Base-by-base conservation (phyloP, 2,113 vertebrate species). In the Irena cyanogastra region DNA sequence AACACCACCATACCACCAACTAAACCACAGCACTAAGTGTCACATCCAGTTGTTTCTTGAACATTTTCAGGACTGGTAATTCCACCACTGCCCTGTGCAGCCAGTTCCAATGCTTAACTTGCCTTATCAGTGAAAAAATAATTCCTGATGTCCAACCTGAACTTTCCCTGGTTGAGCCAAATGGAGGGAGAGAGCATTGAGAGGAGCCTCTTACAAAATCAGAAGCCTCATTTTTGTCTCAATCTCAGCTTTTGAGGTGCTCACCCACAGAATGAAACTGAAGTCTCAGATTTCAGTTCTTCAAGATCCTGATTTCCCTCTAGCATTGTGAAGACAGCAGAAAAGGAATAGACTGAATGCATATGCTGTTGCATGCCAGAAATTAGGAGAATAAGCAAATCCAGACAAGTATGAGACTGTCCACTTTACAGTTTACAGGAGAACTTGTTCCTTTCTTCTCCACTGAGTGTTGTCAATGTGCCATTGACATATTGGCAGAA, bases 131-230 rank as follows among this genome's bases (percentile, higher is more conserved):
- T 50, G 52, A 42, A 47, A 60, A 79, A 56, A 31, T 7, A 63
- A 56, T 47, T 79, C 56, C n/a, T 71, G 30, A 41, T 41, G 41
- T 64, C 41, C 41, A 41, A 10, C 19, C 49, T 35, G 42, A 64
- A 80, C 35, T 31, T 64, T 17, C 57, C 16, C 41, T 31, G 9
- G 16, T 3, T 39, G 52, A 68, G 21, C 35, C 64, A 65, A 71
- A 65, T 9, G 11, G 54, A 86, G 33, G 23, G 30, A 42, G 52
- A 39, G 7, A 49, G 12, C 2, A 5, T 21, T 0, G 0, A 18
- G 1, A 64, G 42, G 47, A 70, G 10, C 5, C 50, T 89, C 44
- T 35, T 35, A 74, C 21, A 42, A 78, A 78, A 42, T 47, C 11
- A 33, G 64, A 90, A 81, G 10, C 28, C 41, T 74, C 53, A 27